phyloP scores from a whole-genome alignment of 2,888 invertebrate genomes.

The Petrolisthes cinctipes region DNA sequence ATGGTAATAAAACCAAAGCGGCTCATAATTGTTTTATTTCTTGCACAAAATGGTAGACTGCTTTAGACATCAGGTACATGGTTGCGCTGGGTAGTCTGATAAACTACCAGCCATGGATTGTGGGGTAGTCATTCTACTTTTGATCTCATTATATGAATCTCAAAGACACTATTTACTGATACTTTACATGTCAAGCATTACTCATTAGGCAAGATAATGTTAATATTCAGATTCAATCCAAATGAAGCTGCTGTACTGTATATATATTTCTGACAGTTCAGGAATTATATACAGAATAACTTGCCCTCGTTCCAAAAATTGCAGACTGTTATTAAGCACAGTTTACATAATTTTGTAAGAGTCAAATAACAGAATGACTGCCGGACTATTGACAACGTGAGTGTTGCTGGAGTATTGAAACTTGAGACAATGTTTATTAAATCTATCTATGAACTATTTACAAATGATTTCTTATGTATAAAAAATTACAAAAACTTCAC shows the following conservation, averaged over 20 bases:
- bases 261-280: neutral
- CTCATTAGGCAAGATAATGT: neutral
- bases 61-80: slow-evolving; percentile 57
- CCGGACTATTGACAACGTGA: slow-evolving; percentile 36
- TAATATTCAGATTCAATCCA: neutral
- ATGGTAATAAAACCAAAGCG: slow-evolving; percentile 10
- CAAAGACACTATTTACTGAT: neutral
- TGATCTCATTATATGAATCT: neutral
- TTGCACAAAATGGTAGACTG: slow-evolving; percentile 56
- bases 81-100: slow-evolving; percentile 50
- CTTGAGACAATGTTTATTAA: slow-evolving; percentile 38
- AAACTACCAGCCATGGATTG: slow-evolving; percentile 48
- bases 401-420: slow-evolving; percentile 50
- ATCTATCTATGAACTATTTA: slow-evolving; percentile 41
- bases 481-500: slow-evolving; percentile 53
- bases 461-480: slow-evolving; percentile 48
- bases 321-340: no score
- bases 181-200: neutral
- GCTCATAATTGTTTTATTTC: slow-evolving; percentile 48
- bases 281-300: no score
- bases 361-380: slow-evolving; percentile 25
- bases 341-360: no score
- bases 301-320: no score
- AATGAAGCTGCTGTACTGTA: neutral
- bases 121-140: slow-evolving; percentile 31